A percentile compares a stretch with the other conserved stretches of the same genome.
Conservation (phyloP, 2,113 vertebrate genomes). For the Microtus ochrogaster region DNA sequence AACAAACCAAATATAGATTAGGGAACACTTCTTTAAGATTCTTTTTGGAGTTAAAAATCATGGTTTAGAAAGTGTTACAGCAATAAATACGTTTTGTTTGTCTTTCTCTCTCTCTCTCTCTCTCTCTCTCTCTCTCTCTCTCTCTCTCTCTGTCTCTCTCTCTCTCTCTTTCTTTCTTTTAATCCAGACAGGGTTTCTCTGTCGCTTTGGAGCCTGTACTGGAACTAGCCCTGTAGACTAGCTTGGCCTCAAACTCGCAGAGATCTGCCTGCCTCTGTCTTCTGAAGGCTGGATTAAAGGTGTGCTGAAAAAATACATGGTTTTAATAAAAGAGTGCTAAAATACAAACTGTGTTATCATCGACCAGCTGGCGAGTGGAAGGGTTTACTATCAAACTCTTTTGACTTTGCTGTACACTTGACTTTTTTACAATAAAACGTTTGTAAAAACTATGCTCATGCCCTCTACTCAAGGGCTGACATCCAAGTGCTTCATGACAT, state of each 20-base stretch:
- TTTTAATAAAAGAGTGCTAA: not conserved
- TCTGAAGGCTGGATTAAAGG: too few relatives aligned
- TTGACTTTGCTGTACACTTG: not conserved
- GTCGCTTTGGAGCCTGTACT: too few relatives aligned
- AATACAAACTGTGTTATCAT: not conserved
- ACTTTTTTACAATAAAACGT: not conserved
- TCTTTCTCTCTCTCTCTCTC: fast-evolving
- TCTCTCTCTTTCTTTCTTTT: fast-evolving
- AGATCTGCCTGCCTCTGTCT: too few relatives aligned
- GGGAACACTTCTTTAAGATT: not conserved
- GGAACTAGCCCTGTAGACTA: too few relatives aligned
- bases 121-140: fast-evolving
- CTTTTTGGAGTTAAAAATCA: slow-evolving; percentile 38
- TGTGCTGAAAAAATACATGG: not conserved
- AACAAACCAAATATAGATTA: not conserved
- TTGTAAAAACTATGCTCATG: not conserved
- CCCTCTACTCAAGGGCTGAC: not conserved
- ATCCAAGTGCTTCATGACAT: not conserved
- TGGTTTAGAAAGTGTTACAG: slow-evolving; percentile 18
- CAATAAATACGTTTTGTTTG: too few relatives aligned
- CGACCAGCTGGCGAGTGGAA: not conserved
- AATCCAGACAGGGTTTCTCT: too few relatives aligned
- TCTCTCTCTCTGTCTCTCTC: too few relatives aligned
- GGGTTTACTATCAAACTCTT: not conserved
- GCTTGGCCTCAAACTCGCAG: too few relatives aligned